These are phyloP conservation scores for Phalacrocorax pelagicus DNA, from an alignment of 2,113 vertebrate genomes.

Conservation along the genomic window DNA sequence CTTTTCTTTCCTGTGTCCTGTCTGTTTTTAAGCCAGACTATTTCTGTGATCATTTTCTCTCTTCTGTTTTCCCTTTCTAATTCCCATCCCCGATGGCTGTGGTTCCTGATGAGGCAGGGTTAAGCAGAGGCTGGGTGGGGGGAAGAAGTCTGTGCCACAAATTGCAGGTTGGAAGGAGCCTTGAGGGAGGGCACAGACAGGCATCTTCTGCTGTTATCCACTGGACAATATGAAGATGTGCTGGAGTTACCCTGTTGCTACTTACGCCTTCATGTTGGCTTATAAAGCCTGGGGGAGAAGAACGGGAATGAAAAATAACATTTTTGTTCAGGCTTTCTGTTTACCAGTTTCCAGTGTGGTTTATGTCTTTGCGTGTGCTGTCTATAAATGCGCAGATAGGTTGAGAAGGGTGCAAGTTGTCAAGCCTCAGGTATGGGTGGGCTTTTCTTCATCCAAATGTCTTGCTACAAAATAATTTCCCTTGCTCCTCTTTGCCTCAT, in stretches of 20 bases:
- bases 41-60: not conserved
- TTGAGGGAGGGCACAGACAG: not conserved
- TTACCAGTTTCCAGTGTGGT: not conserved
- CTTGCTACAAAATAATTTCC: not conserved
- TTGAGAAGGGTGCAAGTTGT: not conserved
- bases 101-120: not conserved
- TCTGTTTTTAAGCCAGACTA: not conserved
- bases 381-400: not conserved
- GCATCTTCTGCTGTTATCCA: not conserved
- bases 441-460: not conserved
- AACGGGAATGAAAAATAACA: not conserved
- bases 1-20: not conserved
- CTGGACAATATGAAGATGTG: not conserved
- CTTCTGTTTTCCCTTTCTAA: not conserved
- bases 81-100: not conserved
- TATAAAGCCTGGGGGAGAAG: not conserved
- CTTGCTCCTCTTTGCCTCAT: slow-evolving; percentile 32
- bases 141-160: not conserved
- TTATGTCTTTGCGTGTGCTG: not conserved
- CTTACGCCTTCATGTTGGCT: not conserved
- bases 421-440: not conserved
- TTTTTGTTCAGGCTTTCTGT: not conserved
- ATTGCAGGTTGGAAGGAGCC: not conserved
- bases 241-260: not conserved
- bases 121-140: not conserved